A percentile compares a stretch with the other conserved stretches of the same genome.
phyloP scores from a whole-genome alignment of 2,797 vertebrate genomes.

The Anabacerthia variegaticeps region DNA sequence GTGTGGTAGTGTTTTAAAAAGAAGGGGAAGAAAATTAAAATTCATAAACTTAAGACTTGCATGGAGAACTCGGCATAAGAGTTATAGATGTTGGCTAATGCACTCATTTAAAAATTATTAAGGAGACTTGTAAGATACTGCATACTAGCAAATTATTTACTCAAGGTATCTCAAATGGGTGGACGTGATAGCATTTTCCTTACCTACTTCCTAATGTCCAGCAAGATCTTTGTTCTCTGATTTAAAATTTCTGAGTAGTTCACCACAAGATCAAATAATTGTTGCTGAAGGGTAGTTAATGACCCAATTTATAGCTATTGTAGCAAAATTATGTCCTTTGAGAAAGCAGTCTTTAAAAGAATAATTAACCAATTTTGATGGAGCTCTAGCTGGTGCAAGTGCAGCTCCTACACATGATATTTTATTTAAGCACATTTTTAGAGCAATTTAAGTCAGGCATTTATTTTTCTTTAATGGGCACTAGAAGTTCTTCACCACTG shows the following conservation, averaged over 20 bases:
- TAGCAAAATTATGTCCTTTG: background rate
- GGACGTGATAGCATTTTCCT: background rate
- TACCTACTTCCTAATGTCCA: background rate
- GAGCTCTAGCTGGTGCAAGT: background rate
- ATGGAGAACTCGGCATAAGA: background rate
- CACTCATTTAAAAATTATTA: background rate
- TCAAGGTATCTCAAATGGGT: background rate
- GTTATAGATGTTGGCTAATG: background rate
- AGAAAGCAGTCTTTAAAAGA: background rate
- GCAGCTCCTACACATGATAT: background rate
- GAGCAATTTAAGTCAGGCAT: background rate
- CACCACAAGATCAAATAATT: background rate
- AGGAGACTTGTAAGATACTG: background rate
- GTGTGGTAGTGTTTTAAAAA: background rate
- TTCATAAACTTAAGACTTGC: background rate
- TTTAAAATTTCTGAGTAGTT: background rate
- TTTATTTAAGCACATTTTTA: constrained; percentile 17
- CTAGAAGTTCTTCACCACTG: constrained; percentile 6
- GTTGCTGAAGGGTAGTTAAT: constrained; percentile 26
- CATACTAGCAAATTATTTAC: background rate
- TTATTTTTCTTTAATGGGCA: background rate
- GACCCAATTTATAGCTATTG: background rate
- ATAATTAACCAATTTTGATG: background rate
- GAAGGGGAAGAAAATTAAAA: background rate
- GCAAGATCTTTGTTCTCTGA: background rate